Evolutionary conservation across 2,113 vertebrate genomes (phyloP).

Genomic region (Cyanistes caeruleus): DNA sequence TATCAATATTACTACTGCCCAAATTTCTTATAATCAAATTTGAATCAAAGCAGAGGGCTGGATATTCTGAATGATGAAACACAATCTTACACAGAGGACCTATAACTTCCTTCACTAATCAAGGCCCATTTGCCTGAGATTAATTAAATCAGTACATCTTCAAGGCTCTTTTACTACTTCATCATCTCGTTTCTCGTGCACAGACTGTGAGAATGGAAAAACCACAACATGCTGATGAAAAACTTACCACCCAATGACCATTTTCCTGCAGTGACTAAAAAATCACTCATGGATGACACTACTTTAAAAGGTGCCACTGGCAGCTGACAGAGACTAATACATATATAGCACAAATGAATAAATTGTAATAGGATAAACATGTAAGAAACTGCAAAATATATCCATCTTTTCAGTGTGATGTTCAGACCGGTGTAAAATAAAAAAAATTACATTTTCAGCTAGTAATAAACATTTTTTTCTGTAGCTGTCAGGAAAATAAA

Average conservation of each 20-base stretch:
- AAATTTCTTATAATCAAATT: slow-evolving; percentile 26
- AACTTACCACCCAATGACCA: not conserved
- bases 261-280: not conserved
- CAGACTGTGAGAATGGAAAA: not conserved
- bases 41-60: not conserved
- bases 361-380: not conserved
- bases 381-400: not conserved
- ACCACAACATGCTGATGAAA: not conserved
- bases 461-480: not conserved
- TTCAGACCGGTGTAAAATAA: not conserved
- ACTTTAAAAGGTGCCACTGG: not conserved
- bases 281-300: not conserved
- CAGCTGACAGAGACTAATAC: not conserved
- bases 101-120: not conserved
- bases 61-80: not conserved
- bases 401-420: not conserved
- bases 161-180: not conserved
- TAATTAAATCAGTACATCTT: not conserved
- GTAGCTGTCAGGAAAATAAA: not conserved
- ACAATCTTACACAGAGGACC: not conserved
- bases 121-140: not conserved
- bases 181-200: not conserved
- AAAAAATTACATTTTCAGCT: not conserved
- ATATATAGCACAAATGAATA: not conserved
- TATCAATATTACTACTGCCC: not conserved